Base-by-base conservation (phyloP, 1,140 invertebrate genomes). In the Chironomus striatipennis region DNA sequence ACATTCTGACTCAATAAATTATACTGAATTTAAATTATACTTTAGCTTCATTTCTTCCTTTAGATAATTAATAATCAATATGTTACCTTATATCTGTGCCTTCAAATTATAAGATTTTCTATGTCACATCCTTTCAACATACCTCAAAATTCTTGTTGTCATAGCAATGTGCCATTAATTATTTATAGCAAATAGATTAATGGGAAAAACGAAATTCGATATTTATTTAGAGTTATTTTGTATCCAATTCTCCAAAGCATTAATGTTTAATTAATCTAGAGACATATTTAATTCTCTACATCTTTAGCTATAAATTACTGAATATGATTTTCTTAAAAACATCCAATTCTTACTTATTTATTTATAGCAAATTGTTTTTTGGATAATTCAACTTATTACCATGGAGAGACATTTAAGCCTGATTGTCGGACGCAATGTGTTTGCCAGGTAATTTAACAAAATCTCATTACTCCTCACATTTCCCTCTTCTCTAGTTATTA, bases 361-460 rank as follows among this genome's bases (percentile, higher is more conserved):
- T 43, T 34, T 43, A 4, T 77, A 82, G 81, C 79, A 76, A 81
- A 81, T 79, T 88, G 87, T 78, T 79, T 82, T n/a, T 87, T 90
- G 57, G 84, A 86, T 75, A 87, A 88, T 76, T 82, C 81, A 75
- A 86, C 84, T 43, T 90, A 88, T 82, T 80, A 85, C 74, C 88
- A 90, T 81, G 89, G 88, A 43, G 85, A 89, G 77, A 86, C 86
- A 75, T 90, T 90, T 79, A 84, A 85, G 76, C 84, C 87, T 75
- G 88, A 90, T 81, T 90, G 89, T 80, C 83, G 87, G 73, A 88
- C 87, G 57, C 86, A 88, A 79, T 91, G 89, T 81, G 86, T 87
- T 64, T 91, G 89, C 80, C 88, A 90, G 85, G 86, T 87, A 80
- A 84, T 85, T 80, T 73, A 72, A 42, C 57, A 10, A 6, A 67